These are phyloP conservation scores for Deroptyus accipitrinus DNA, from an alignment of 2,113 vertebrate genomes.

Conservation along the genomic window DNA sequence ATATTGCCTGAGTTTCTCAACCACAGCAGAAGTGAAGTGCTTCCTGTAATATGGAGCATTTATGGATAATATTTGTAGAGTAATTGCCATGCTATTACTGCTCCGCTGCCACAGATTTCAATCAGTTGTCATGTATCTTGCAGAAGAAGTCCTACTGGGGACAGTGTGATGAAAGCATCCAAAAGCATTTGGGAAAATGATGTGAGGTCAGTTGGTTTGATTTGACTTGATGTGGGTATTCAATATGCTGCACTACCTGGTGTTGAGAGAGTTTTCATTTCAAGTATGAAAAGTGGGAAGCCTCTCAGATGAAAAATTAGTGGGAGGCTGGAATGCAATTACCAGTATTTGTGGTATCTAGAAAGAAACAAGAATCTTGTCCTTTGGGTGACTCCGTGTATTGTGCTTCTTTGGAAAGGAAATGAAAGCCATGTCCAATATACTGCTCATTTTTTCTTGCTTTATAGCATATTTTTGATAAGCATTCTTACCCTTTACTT, in stretches of 20 bases:
- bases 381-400: background rate
- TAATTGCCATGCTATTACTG: slow-evolving; percentile 44
- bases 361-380: background rate
- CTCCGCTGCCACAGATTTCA: slow-evolving; percentile 42
- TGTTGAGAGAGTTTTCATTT: background rate
- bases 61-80: slow-evolving; percentile 48
- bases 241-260: background rate
- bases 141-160: slow-evolving; percentile 2
- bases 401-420: background rate
- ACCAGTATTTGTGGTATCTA: background rate
- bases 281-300: slow-evolving; percentile 3
- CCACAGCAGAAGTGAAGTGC: slow-evolving; percentile 15
- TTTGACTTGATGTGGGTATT: slow-evolving; percentile 27
- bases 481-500: background rate
- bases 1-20: slow-evolving; percentile 15
- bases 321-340: background rate
- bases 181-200: background rate
- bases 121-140: slow-evolving; percentile 21
- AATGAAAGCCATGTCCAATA: background rate
- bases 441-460: background rate
- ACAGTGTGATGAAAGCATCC: background rate
- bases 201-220: slow-evolving; percentile 19
- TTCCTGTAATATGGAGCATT: slow-evolving; percentile 52
- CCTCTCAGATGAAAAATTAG: slow-evolving; percentile 5
- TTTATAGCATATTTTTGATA: background rate